Base-by-base conservation (phyloP, 2,888 invertebrate species). In the Pilophorus perplexus region DNA sequence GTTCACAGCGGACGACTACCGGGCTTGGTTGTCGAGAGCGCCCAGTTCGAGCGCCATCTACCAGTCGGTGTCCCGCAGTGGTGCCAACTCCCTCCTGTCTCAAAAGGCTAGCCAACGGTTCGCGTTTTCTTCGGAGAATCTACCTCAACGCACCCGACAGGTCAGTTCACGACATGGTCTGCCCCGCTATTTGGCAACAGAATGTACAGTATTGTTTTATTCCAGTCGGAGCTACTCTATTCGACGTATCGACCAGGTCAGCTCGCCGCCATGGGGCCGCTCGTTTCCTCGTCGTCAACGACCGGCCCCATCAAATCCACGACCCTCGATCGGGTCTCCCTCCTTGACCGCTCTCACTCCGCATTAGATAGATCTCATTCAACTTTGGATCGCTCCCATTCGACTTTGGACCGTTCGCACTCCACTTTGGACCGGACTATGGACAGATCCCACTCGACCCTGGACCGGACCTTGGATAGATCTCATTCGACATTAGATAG, bases 1-100 rank as follows among this genome's bases (percentile, higher is more conserved):
- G 77, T 93, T 93, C 80, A 91, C 91, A 71, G 89, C 92, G 75
- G 93, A 92, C 79, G 93, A 93, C 79, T 93, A 95, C 77, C 85
- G 93, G 72, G 91, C 93, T 72, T 95, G 95, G 95, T 79, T 95
- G 75, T 87, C 91, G 70, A 84, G 92, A 59, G 90, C 90, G 8
- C 91, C 91, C 0, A 72, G 73, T 68, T 93, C 93, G 67, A 92
- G 92, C 71, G 94, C 94, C 42, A 88, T 94, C 73, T 94, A 93
- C 77, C 93, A 70, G 88, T 90, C 67, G 87, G 90, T 69, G 90
- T 89, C 72, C 80, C 84, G 68, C 6, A 57, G 65, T 5, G 66
- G 54, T 4, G 37, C 68, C 2, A 46, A 66, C 48, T 55, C 62
- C 20, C 52, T 69, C 8, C 65, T 69, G 37, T 57, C 59, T 73